These are phyloP conservation scores for Catamblyrhynchus diadema DNA, from an alignment of 2,797 vertebrate species.

Conservation along the genomic window DNA sequence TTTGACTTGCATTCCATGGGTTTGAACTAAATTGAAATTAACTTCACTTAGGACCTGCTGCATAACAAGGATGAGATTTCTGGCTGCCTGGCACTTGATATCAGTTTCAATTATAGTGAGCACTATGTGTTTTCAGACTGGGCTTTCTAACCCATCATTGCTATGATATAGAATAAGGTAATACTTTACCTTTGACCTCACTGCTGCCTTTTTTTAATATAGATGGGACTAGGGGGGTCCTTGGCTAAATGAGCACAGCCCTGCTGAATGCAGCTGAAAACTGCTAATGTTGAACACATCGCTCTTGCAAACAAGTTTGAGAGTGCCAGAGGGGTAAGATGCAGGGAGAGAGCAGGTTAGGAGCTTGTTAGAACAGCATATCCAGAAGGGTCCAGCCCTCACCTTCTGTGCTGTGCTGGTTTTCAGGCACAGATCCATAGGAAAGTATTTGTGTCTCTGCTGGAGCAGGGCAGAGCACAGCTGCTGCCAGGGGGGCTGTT, in stretches of 20 bases:
- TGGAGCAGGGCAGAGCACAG: not conserved
- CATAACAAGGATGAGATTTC: not conserved
- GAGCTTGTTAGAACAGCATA: not conserved
- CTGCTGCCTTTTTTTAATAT: not conserved
- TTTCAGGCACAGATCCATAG: not conserved
- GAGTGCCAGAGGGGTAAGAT: not conserved
- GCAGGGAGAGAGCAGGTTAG: not conserved
- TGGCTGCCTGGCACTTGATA: not conserved
- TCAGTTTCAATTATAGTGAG: not conserved
- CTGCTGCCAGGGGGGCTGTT: not conserved
- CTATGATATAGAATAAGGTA: not conserved
- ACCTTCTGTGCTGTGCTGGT: not conserved
- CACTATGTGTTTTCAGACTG: not conserved
- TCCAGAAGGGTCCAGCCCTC: not conserved
- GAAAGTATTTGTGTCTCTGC: not conserved
- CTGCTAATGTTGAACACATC: accelerated
- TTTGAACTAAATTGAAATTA: not conserved
- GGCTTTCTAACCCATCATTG: not conserved
- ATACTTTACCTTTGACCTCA: not conserved
- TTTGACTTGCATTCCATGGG: not conserved
- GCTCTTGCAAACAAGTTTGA: not conserved
- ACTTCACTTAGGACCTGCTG: not conserved
- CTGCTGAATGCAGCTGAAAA: not conserved
- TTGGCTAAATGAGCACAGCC: not conserved
- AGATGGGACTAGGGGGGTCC: not conserved